Base-by-base conservation (phyloP, 2,888 invertebrate genomes). In the Ectobius pallidus region DNA sequence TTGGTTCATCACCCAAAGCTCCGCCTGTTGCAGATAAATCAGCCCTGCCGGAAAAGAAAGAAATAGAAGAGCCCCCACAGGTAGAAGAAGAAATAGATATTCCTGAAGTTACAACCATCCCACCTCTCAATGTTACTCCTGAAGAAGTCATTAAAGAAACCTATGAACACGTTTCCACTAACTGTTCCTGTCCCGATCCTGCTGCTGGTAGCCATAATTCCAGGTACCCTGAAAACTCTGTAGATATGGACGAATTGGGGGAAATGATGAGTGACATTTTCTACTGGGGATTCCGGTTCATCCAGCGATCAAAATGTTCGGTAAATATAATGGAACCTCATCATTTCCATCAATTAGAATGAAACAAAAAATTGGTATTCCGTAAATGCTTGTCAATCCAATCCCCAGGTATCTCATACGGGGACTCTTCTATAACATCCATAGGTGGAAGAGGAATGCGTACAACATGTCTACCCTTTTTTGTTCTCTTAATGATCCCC, bases 271-370 rank as follows among this genome's bases (percentile, higher is more conserved):
- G 58, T 61, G 70, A 70, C 39, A 52, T 70, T 25, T 52, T 9
- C 20, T 70, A 70, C 9, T 70, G 70, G 70, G 70, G 70, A 20
- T 70, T 70, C 44, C 42, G 70, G 27, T 55, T 69, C 27, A 27
- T 55, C 22, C 34, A 25, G 3, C 25, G 30, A n/a, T 20, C 58
- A 7, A 4, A 6, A 20, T n/a, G 2, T 34, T n/a, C n/a, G 58
- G 58, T 58, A 58, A 58, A 58, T 58, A 58, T 58, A 25, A n/a
- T 18, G 18, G 27, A 7, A 30, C 16, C 16, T 16, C 1, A 30
- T 58, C 58, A 58, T 58, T 58, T 58, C 30, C 58, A 58, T 58
- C 58, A 27, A 30, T 11, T 25, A n/a, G n/a, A n/a, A n/a, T n/a
- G n/a, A n/a, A n/a, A n/a, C n/a, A n/a, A n/a, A n/a, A n/a, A n/a